Percentiles rank a stretch among this genome's conserved stretches.
phyloP scores from a whole-genome alignment of 2,888 invertebrate species.

The Caenorhabditis panamensis region DNA sequence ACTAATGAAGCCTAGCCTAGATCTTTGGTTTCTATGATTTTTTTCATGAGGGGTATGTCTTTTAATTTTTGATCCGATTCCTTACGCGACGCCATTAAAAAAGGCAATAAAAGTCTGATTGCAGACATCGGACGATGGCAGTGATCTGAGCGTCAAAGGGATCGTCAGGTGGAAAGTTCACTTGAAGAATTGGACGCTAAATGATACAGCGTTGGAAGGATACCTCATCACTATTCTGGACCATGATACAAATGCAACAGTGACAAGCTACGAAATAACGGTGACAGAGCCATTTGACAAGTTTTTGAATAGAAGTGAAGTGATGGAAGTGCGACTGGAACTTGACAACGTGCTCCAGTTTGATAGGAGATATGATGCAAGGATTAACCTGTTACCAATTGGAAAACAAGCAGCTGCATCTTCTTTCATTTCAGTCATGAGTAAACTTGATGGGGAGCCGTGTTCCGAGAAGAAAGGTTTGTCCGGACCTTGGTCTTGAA shows the following conservation, averaged over 20 bases:
- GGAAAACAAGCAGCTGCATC: conserved; percentile 47
- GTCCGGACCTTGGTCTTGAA: neutral
- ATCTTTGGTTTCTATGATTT: neutral
- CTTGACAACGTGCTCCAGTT: conserved; percentile 43
- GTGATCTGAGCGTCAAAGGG: conserved; percentile 51
- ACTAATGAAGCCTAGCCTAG: neutral
- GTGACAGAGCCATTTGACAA: conserved; percentile 34
- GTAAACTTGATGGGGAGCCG: conserved; percentile 28
- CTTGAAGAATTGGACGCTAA: conserved; percentile 29
- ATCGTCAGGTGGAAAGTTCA: conserved; percentile 56
- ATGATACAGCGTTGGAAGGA: conserved; percentile 35
- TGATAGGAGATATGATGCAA: conserved; percentile 46
- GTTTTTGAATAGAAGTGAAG: conserved; percentile 17
- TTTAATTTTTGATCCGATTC: conserved; percentile 42
- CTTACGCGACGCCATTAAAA: no score
- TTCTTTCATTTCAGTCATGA: conserved; percentile 37
- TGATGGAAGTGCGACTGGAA: conserved; percentile 43
- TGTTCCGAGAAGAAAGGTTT: conserved; percentile 43
- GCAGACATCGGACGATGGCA: conserved; percentile 47
- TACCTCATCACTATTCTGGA: conserved; percentile 43
- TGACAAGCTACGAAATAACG: conserved; percentile 15
- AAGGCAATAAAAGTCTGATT: conserved; percentile 29
- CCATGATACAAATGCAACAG: conserved; percentile 39
- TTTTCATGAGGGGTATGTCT: neutral
- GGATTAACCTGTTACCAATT: conserved; percentile 46